A percentile compares a stretch with the other conserved stretches of the same genome.
phyloP scores from a whole-genome alignment of 1,140 invertebrate genomes.

The Wasmannia auropunctata region DNA sequence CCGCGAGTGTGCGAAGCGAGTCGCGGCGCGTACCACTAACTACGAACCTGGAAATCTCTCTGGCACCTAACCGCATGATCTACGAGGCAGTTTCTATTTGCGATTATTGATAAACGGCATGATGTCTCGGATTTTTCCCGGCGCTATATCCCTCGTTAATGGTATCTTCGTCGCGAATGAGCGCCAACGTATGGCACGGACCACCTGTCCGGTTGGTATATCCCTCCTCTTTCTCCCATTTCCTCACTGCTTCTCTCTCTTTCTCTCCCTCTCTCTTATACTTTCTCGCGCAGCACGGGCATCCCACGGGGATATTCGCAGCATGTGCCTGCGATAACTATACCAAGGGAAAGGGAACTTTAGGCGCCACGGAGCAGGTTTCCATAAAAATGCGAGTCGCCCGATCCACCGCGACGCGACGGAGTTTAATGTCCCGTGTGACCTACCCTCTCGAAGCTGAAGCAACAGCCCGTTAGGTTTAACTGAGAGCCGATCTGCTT shows the following conservation, averaged over 20 bases:
- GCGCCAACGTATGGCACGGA: conserved; percentile 56
- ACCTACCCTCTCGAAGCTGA: conserved; percentile 72
- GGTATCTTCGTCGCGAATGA: conserved; percentile 67
- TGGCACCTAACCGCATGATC: conserved; percentile 49
- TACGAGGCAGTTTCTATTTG: conserved; percentile 57
- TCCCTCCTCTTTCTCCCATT: conserved; percentile 27
- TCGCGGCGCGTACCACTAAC: background rate
- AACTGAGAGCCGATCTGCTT: background rate
- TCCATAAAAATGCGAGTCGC: conserved; percentile 77
- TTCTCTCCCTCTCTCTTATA: conserved; percentile 44
- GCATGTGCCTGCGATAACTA: conserved; percentile 60
- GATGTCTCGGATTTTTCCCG: conserved; percentile 68
- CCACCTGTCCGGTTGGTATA: conserved; percentile 70
- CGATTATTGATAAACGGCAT: conserved; percentile 66
- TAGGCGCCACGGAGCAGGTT: conserved; percentile 77
- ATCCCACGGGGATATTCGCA: conserved; percentile 64
- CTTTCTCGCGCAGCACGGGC: conserved; percentile 16
- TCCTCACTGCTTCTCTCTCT: conserved; percentile 12
- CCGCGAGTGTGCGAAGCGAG: background rate
- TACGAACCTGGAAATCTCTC: conserved; percentile 26
- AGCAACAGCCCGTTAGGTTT: conserved; percentile 68
- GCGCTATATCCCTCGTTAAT: conserved; percentile 68
- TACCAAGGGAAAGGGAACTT: conserved; percentile 67
- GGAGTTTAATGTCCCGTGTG: conserved; percentile 75
- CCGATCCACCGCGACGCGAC: conserved; percentile 69